These are phyloP conservation scores for Erethizon dorsatum DNA, from an alignment of 2,797 vertebrate species.

Conservation along the genomic window DNA sequence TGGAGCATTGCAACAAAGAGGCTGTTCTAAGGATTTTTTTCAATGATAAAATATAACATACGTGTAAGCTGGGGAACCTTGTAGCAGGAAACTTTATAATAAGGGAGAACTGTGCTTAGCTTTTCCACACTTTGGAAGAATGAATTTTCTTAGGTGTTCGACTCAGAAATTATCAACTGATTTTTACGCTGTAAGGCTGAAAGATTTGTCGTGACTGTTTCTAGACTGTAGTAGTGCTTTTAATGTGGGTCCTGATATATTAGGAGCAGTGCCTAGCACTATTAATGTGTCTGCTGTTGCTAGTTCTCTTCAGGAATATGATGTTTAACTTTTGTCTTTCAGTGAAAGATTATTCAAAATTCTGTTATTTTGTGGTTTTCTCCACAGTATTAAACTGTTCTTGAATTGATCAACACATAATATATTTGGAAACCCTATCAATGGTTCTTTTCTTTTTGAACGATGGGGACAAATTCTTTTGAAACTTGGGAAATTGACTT, in stretches of 20 bases:
- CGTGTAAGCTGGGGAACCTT: constrained; percentile 88
- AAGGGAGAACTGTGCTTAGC: constrained; percentile 87
- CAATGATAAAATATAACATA: constrained; percentile 89
- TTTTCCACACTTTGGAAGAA: constrained; percentile 90
- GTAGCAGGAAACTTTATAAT: constrained; percentile 90
- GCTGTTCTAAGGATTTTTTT: no score
- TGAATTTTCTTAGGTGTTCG: constrained; percentile 91
- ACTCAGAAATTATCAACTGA: constrained; percentile 91
- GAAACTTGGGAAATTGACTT: constrained; percentile 77
- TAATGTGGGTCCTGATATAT: no score
- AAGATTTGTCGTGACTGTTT: constrained; percentile 86
- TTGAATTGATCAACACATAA: constrained; percentile 79
- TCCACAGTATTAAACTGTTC: constrained; percentile 73
- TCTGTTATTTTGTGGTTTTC: constrained; percentile 74
- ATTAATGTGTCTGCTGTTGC: no score
- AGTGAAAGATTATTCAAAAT: no score
- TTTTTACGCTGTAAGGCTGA: constrained; percentile 89
- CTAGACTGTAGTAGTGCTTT: no score
- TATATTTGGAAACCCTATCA: constrained; percentile 77
- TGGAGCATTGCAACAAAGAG: no score
- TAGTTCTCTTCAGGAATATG: no score
- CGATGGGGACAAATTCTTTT: constrained; percentile 72
- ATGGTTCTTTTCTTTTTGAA: constrained; percentile 80
- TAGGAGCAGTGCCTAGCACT: no score
- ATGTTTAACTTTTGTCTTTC: constrained; percentile 83